These are phyloP conservation scores for Cetoscarus ocellatus DNA, from an alignment of 2,797 vertebrate genomes.

Conservation along the genomic window DNA sequence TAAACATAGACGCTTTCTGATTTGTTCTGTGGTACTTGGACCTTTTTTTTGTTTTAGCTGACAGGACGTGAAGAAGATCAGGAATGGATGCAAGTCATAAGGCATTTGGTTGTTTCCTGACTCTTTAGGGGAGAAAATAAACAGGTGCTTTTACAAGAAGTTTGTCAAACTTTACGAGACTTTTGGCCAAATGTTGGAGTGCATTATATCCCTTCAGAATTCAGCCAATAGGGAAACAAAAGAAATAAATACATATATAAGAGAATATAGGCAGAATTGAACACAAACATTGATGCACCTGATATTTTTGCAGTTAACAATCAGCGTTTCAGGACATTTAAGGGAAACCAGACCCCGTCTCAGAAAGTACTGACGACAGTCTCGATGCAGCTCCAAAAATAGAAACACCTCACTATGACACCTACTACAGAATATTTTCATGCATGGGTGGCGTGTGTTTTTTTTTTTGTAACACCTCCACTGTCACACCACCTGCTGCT, in stretches of 20 bases:
- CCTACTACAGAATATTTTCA: slow-evolving; percentile 61
- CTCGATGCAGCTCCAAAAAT: slow-evolving; percentile 63
- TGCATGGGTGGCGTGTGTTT: slow-evolving; percentile 59
- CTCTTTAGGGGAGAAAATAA: slow-evolving; percentile 48
- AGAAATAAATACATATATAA: slow-evolving; percentile 64
- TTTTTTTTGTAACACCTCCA: slow-evolving; percentile 55
- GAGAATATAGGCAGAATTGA: slow-evolving; percentile 49
- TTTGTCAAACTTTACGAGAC: slow-evolving; percentile 41
- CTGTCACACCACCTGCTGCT: slow-evolving; percentile 56
- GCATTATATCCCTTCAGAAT: slow-evolving; percentile 35
- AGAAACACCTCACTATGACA: slow-evolving; percentile 66
- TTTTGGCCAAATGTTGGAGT: slow-evolving; percentile 41
- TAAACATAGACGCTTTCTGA: slow-evolving; percentile 49
- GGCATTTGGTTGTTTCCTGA: slow-evolving; percentile 81
- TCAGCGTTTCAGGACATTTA: slow-evolving; percentile 44
- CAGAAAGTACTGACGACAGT: slow-evolving; percentile 53
- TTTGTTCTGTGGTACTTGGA: slow-evolving; percentile 36
- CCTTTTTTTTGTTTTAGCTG: slow-evolving; percentile 45
- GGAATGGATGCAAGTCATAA: slow-evolving; percentile 81
- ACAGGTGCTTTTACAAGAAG: slow-evolving; percentile 41
- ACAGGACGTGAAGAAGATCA: slow-evolving; percentile 53
- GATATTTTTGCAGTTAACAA: slow-evolving; percentile 44
- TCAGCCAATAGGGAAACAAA: slow-evolving; percentile 29
- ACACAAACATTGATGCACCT: slow-evolving; percentile 57
- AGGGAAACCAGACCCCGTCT: slow-evolving; percentile 60